phyloP scores from a whole-genome alignment of 1,140 invertebrate species.

The Aphelenchoides fujianensis region DNA sequence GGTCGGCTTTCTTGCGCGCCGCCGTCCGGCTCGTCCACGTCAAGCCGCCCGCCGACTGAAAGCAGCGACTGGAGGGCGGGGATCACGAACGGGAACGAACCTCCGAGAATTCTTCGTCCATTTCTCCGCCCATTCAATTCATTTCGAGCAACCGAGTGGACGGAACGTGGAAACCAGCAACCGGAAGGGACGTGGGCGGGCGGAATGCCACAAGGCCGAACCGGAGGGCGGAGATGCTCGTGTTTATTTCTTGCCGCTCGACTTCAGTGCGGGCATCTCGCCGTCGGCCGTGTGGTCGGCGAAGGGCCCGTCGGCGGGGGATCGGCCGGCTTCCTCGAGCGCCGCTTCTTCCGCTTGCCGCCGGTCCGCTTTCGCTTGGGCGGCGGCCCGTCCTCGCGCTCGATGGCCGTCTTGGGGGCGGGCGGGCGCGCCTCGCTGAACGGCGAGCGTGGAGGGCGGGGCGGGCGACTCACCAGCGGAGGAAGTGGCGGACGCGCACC shows the following conservation, averaged over 20 bases:
- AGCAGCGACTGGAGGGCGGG: not conserved
- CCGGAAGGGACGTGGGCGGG: too few relatives aligned
- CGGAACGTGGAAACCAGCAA: too few relatives aligned
- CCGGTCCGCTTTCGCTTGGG: not conserved
- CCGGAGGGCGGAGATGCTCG: too few relatives aligned
- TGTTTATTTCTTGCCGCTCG: not conserved
- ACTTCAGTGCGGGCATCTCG: not conserved
- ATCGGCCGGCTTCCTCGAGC: not conserved
- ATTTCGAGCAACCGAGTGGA: too few relatives aligned
- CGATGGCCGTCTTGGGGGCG: conserved; percentile 6
- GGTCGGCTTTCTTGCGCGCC: not conserved
- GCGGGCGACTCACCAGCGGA: conserved; percentile 11
- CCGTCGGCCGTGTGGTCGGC: not conserved
- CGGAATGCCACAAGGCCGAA: too few relatives aligned
- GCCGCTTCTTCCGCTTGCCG: not conserved
- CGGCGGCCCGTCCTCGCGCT: not conserved
- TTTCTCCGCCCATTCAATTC: too few relatives aligned
- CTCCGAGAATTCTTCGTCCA: not conserved
- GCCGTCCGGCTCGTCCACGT: not conserved
- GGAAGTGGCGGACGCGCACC: conserved; percentile 21
- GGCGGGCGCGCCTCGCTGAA: conserved; percentile 24
- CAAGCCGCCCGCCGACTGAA: not conserved
- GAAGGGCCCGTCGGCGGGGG: not conserved
- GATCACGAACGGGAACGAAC: not conserved
- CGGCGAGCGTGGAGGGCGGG: not conserved